Base-by-base conservation (phyloP, 2,888 invertebrate species). In the Taphrorychus bicolor region DNA sequence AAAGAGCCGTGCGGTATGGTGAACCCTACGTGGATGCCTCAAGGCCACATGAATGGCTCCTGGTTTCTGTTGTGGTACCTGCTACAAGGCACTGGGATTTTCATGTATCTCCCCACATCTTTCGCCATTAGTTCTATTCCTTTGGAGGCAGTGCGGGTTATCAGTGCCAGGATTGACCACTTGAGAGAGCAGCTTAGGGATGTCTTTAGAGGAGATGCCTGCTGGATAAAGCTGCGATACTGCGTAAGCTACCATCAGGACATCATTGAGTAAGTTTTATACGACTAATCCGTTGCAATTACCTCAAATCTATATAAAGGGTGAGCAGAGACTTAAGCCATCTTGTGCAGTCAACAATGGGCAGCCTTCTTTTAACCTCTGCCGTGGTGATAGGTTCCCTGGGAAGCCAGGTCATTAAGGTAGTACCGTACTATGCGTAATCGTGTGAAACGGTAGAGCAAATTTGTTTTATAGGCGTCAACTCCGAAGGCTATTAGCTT, bases 201-300 rank as follows among this genome's bases (percentile, higher is more conserved):
- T 2, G 41, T 49, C 7, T 66, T 71, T 40, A 45, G 58, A 5
- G 17, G 17, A 19, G 48, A 52, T 4, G 9, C 18, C 14, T 49
- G 60, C 53, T 17, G 19, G 5, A 41, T 42, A 7, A 52, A 21
- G 22, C 11, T 72, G 32, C 9, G 45, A 2, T 59, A 61, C 23
- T 71, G 67, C 42, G 66, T 72, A 7, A 22, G 45, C 7, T 71
- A 72, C 52, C 72, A 72, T 45, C 71, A 69, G 22, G 56, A 72
- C 21, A 69, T 72, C 17, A 14, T 72, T 17, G 45, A 49, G 72
- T 72, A 51, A 24, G 48, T 3, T 59, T 48, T 59, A n/a, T 1
- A 61, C 11, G 18, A 2, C 9, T 14, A 48, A 48, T 1, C n/a
- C 3, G 21, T n/a, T 9, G 19, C 5, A 19, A 19, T n/a, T n/a